A percentile compares a stretch with the other conserved stretches of the same genome.
Evolutionary conservation across 1,140 invertebrate species (phyloP).

Genomic region (Cylas formicarius): DNA sequence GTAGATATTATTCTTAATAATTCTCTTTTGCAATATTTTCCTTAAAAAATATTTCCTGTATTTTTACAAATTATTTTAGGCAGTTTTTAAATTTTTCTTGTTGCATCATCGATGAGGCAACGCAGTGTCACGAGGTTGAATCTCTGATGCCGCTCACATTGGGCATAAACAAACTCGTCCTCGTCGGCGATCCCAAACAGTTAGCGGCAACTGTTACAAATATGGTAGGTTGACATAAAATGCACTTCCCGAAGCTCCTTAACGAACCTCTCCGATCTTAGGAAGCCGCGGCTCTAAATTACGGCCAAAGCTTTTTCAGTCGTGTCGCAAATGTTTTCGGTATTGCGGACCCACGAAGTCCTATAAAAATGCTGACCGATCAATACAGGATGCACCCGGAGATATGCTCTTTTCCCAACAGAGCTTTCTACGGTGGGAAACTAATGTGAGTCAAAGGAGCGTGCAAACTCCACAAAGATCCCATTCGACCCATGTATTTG

Average conservation of each 20-base stretch:
- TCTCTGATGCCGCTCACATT: slow-evolving; percentile 71
- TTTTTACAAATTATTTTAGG: slow-evolving; percentile 32
- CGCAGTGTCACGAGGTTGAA: slow-evolving; percentile 77
- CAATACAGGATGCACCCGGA: slow-evolving; percentile 86
- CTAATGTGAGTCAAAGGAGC: slow-evolving; percentile 16
- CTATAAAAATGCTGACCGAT: slow-evolving; percentile 55
- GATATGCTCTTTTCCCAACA: slow-evolving; percentile 68
- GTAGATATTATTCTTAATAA: too few species aligned
- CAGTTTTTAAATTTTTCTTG: slow-evolving; percentile 57
- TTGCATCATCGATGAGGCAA: slow-evolving; percentile 89
- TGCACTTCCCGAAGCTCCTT: not conserved
- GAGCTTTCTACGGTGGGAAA: slow-evolving; percentile 63
- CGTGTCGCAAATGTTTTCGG: slow-evolving; percentile 49
- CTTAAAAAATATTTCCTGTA: too few species aligned
- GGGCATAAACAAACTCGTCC: slow-evolving; percentile 62
- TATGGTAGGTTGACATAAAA: slow-evolving; percentile 44
- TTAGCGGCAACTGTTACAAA: slow-evolving; percentile 75
- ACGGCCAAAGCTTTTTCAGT: slow-evolving; percentile 59
- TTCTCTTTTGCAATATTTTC: too few species aligned
- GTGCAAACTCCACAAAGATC: too few species aligned
- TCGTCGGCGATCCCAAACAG: slow-evolving; percentile 87
- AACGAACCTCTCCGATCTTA: slow-evolving; percentile 34
- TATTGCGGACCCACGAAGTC: slow-evolving; percentile 31
- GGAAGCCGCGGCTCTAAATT: slow-evolving; percentile 51
- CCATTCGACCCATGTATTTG: too few species aligned